Percentiles rank a stretch among this genome's conserved stretches.
phyloP scores from a whole-genome alignment of 64 coral and sea anemone species.

The Dendrophyllia cribrosa region DNA sequence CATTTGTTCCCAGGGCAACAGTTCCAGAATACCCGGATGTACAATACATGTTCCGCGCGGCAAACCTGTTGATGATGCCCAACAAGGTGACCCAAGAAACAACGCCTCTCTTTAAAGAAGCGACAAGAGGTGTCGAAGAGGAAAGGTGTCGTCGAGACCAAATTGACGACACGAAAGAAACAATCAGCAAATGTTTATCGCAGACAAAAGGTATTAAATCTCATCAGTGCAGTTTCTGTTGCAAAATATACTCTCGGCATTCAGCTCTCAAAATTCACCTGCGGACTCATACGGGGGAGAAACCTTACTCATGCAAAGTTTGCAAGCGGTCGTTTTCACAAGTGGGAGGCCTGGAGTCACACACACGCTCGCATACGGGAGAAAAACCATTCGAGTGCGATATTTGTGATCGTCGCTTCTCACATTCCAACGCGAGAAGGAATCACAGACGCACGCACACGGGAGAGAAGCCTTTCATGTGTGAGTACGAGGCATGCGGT shows the following conservation, averaged over 20 bases:
- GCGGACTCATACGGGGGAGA: slow-evolving; percentile 81
- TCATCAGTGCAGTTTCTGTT: slow-evolving; percentile 69
- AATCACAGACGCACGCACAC: slow-evolving; percentile 76
- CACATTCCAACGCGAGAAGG: slow-evolving; percentile 81
- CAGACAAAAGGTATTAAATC: slow-evolving; percentile 28
- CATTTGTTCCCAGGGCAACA: background rate
- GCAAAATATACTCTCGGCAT: slow-evolving; percentile 69
- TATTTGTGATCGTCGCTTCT: slow-evolving; percentile 69
- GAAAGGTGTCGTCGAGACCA: background rate
- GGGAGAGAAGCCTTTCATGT: slow-evolving; percentile 80
- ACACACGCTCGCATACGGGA: slow-evolving; percentile 79
- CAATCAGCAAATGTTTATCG: background rate
- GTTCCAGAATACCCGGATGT: slow-evolving; percentile 17
- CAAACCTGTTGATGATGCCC: slow-evolving; percentile 11
- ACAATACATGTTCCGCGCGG: slow-evolving; percentile 8
- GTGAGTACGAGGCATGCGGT: slow-evolving; percentile 42
- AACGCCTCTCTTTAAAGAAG: background rate
- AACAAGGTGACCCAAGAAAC: background rate
- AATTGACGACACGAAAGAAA: background rate
- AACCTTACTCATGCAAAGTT: slow-evolving; percentile 70
- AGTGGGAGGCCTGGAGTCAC: slow-evolving; percentile 85
- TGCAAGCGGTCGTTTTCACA: slow-evolving; percentile 75
- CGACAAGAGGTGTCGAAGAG: background rate
- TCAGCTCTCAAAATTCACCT: slow-evolving; percentile 89
- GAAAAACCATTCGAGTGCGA: slow-evolving; percentile 79